Evolutionary conservation across 2,888 invertebrate genomes (phyloP), one percentile per base, ranked within the genome.

Genomic region (Plagodis pulveraria): DNA sequence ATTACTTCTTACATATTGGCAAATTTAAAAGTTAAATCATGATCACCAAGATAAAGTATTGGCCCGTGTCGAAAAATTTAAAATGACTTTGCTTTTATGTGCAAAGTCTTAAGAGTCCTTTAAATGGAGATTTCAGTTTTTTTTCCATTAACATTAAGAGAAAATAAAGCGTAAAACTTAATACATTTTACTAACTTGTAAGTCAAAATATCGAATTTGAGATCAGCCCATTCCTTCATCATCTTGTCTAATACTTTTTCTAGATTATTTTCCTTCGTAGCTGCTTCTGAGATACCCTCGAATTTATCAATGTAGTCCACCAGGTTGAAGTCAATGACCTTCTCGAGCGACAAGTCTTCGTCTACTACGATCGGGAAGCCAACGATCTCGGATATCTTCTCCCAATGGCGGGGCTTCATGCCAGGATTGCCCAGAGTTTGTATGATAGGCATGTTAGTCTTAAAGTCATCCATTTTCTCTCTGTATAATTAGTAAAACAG

Each of bases 401-500:
- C 98, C 99, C 99, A 99, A 84, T 99, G 99, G 0, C 98, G 94
- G 1, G 93, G 94, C 78, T 97, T 97, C 95, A 99, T 95, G 53
- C 98, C 98, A 0, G 98, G 98, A 92, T 99, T 99, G 47, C 99
- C 99, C 22, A 99, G 89, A 0, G 98, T 98, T 80, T 96, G 95
- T 42, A 99, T 96, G n/a, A 99, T 96, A 0, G 99, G 98, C 95
- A 98, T 93, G 73, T 97, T 94, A n/a, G 95, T 94, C 68, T 96
- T 96, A 86, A 99, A 99, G 5, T 95, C 95, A 73, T 99, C 98
- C 70, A 99, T 97, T 83, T 94, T 94, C 49, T 93, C 87, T 71
- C 96, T 95, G 8, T 49, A 80, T 38, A 1, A 78, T 53, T 12
- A 41, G 0, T 34, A 41, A 47, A 41, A 10, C 8, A 32, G 22